A percentile compares a stretch with the other conserved stretches of the same genome.
Evolutionary conservation across 2,797 vertebrate species (phyloP).

Genomic region (Malurus splendens): DNA sequence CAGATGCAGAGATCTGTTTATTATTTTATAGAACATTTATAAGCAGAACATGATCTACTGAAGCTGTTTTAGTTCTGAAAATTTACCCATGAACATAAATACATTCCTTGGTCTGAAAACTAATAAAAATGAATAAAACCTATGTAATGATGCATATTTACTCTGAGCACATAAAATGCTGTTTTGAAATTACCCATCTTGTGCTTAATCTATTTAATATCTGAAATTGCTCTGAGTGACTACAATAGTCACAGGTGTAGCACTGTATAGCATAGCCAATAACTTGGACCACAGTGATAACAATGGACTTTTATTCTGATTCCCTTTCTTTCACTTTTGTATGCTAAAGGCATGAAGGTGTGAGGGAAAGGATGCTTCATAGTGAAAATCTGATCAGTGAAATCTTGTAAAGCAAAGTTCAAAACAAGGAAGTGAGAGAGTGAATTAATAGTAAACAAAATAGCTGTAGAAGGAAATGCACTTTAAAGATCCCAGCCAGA

Average conservation of each 20-base stretch:
- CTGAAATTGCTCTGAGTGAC: neutral
- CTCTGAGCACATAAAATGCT: neutral
- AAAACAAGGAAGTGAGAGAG: neutral
- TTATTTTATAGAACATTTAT: neutral
- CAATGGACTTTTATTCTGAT: neutral
- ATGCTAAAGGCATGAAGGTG: neutral
- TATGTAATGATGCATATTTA: neutral
- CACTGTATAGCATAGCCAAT: neutral
- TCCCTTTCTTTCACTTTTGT: neutral
- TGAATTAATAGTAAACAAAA: slow-evolving; percentile 1
- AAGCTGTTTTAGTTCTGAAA: neutral
- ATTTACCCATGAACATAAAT: neutral
- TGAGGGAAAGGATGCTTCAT: neutral
- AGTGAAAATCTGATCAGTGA: neutral
- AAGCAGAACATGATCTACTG: neutral
- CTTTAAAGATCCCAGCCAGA: neutral
- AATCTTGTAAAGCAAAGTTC: neutral
- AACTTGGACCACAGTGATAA: neutral
- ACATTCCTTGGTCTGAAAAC: neutral
- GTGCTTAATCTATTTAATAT: neutral
- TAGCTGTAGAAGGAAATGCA: neutral
- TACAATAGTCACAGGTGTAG: neutral
- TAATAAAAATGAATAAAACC: neutral
- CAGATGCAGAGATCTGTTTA: neutral
- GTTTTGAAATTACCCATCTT: neutral